Evolutionary conservation across 64 coral and sea anemone genomes (phyloP).

Genomic region (Stichodactyla mertensii): DNA sequence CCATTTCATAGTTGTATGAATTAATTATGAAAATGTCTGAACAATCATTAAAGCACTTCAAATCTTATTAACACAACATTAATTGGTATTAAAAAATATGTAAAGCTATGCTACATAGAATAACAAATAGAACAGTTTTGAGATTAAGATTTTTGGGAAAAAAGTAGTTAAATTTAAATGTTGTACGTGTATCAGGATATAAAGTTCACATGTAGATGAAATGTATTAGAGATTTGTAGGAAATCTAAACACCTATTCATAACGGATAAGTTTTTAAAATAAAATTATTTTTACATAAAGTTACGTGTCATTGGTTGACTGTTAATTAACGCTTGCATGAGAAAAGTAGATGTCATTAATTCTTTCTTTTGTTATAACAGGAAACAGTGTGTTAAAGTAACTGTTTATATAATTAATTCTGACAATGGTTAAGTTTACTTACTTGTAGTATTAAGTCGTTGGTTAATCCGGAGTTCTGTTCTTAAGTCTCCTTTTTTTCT

Average conservation of each 20-base stretch:
- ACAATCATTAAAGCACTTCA: no score
- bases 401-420: no score
- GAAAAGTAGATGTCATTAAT: not conserved
- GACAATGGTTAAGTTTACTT: no score
- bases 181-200: not conserved
- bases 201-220: not conserved
- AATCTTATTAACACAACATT: no score
- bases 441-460: no score
- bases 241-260: not conserved
- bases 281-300: not conserved
- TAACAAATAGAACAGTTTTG: no score
- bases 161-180: not conserved
- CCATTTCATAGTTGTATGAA: no score
- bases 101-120: no score
- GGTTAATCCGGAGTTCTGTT: not conserved
- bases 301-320: not conserved
- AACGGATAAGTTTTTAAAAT: not conserved
- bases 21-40: no score
- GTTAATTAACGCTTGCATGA: not conserved
- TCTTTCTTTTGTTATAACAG: no score
- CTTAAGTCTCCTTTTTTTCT: not conserved
- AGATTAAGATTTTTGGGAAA: not conserved
- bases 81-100: no score
- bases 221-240: not conserved
- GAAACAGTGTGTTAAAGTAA: no score